Conservation (phyloP, 2,113 vertebrate genomes). For the Odocoileus virginianus region DNA sequence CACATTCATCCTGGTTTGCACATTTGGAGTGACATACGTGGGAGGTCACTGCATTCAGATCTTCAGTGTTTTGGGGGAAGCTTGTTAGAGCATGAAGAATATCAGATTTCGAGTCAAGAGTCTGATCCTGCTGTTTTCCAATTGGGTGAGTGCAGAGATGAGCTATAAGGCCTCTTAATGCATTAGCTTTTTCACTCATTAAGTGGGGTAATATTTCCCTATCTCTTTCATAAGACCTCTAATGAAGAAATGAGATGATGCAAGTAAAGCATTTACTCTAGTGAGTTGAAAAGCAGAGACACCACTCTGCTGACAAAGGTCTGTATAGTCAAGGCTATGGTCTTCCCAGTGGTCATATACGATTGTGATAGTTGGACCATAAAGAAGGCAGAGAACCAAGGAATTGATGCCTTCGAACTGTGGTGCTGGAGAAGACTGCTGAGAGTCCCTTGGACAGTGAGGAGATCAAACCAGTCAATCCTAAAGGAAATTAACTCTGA, state of each 20-base stretch:
- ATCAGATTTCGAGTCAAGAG: neutral
- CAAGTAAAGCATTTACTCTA: neutral
- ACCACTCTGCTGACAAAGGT: neutral
- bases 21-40: neutral
- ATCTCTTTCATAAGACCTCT: conserved; percentile 35
- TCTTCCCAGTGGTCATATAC: neutral
- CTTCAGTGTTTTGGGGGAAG: neutral
- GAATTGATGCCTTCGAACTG: neutral
- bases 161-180: neutral
- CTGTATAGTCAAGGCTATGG: neutral
- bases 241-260: conserved; percentile 58
- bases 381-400: neutral
- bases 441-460: neutral
- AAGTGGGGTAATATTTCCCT: neutral
- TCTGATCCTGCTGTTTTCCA: neutral
- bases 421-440: neutral
- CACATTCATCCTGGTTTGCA: neutral
- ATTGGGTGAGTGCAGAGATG: neutral
- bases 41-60: neutral
- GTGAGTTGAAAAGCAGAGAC: neutral
- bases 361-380: neutral
- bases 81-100: neutral
- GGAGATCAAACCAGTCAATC: neutral
- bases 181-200: neutral
- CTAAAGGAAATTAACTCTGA: neutral